A percentile compares a stretch with the other conserved stretches of the same genome.
Conservation (phyloP, 64 coral and sea anemone genomes). For the Acropora yongei region DNA sequence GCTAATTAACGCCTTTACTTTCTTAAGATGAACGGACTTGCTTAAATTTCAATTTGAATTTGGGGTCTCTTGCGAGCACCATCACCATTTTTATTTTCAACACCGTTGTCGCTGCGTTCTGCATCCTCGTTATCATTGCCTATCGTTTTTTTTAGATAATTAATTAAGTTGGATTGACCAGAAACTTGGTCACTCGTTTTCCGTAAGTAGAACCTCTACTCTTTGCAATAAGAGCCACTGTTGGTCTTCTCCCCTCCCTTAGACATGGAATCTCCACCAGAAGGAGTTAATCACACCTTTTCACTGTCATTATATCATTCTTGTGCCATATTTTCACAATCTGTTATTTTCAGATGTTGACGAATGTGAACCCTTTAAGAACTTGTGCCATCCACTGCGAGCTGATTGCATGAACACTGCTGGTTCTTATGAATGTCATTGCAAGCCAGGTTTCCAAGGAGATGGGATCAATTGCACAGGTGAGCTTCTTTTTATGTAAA, state of each 20-base stretch:
- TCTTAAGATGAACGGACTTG: too few relatives aligned
- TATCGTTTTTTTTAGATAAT: too few relatives aligned
- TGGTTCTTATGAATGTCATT: constrained; percentile 78
- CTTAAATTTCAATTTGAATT: too few relatives aligned
- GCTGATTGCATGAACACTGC: constrained; percentile 78
- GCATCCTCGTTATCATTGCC: too few relatives aligned
- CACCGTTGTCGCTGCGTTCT: too few relatives aligned
- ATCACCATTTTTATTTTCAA: too few relatives aligned
- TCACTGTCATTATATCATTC: background rate
- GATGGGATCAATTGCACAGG: constrained; percentile 76
- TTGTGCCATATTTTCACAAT: background rate
- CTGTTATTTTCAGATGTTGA: constrained; percentile 46
- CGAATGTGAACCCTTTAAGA: constrained; percentile 61
- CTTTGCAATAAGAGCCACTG: background rate
- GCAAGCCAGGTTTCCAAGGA: constrained; percentile 80
- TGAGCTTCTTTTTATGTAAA: constrained; percentile 15
- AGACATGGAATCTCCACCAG: background rate
- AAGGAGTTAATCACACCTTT: too few relatives aligned
- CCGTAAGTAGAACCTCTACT: too few relatives aligned
- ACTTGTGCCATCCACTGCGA: constrained; percentile 61
- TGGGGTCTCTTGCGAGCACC: too few relatives aligned
- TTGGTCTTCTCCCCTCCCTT: background rate
- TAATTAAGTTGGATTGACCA: too few relatives aligned
- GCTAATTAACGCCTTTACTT: too few relatives aligned
- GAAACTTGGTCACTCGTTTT: too few relatives aligned